Evolutionary conservation across 2,888 invertebrate species (phyloP), one percentile per base, ranked within the genome.

Genomic region (Pollenia labialis): DNA sequence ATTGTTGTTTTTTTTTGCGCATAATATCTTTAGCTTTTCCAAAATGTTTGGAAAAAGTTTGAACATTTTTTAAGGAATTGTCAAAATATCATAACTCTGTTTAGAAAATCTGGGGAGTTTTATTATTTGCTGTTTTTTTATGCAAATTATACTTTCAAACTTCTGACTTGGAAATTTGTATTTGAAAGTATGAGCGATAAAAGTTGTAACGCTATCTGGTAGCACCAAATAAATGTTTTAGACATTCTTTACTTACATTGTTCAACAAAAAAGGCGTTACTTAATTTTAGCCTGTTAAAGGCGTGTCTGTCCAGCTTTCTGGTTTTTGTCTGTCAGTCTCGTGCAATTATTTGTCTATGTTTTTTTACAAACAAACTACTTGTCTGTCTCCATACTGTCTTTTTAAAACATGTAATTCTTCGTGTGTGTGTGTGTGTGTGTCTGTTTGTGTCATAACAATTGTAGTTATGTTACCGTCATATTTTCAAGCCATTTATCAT

Each of bases 401-500:
- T 32, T 32, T 32, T 32, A 6, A 32, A 32, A 32, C 6, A 4
- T 32, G 32, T 6, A 32, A 32, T 6, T 32, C 6, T 32, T 0
- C 11, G 71, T 44, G n/a, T 62, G 8, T 8, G 7, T 23, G 9
- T 32, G n/a, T 56, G 16, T 64, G 14, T 69, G 1, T 42, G 16
- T 54, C 6, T 66, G 4, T 64, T 46, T 56, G 64, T 79, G 58
- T 85, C 72, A 68, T 71, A 75, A 79, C 74, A 85, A 60, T 81
- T 77, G 52, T 48, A 77, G 71, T 23, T 77, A 23, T 77, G 54
- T 83, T 76, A 56, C 62, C 69, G 62, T 76, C 69, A 56, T 81
- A 72, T 82, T 56, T 64, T 64, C n/a, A 72, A 86, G 64, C 60
- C 75, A 74, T 87, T 84, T 87, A 84, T 87, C 86, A 87, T 77